phyloP scores from a whole-genome alignment of 1,140 invertebrate genomes.

The Liolophura sinensis region DNA sequence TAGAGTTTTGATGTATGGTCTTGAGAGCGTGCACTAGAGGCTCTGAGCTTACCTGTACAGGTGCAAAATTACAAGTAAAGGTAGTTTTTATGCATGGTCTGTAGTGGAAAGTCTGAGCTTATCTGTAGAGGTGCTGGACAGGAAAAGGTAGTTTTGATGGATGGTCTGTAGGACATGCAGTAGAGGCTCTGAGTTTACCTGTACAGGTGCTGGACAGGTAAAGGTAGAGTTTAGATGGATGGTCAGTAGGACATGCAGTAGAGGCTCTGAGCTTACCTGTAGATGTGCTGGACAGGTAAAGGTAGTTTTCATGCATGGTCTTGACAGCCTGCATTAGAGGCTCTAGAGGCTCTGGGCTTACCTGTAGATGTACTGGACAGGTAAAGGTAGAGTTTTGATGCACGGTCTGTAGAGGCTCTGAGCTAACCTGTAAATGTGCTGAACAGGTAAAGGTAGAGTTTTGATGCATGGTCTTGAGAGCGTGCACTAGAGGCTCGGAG shows the following conservation, averaged over 20 bases:
- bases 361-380: no score
- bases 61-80: no score
- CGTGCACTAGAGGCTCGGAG: slow-evolving; percentile 28
- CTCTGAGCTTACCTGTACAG: no score
- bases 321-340: slow-evolving; percentile 23
- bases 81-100: no score
- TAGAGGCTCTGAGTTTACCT: slow-evolving; percentile 14
- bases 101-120: not conserved
- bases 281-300: no score
- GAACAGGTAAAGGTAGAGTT: slow-evolving; percentile 90
- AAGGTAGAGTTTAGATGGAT: no score
- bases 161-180: slow-evolving; percentile 73
- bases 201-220: no score
- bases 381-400: no score
- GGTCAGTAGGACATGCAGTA: no score
- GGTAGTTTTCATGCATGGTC: no score
- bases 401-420: not conserved
- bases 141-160: slow-evolving; percentile 94
- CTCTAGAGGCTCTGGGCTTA: not conserved
- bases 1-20: no score
- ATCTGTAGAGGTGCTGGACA: slow-evolving; percentile 78
- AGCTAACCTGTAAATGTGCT: slow-evolving; percentile 72
- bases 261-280: no score
- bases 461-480: slow-evolving; percentile 88
- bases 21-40: slow-evolving; percentile 45